Base-by-base conservation (phyloP, 1,140 invertebrate genomes). In the Papilio dardanus region DNA sequence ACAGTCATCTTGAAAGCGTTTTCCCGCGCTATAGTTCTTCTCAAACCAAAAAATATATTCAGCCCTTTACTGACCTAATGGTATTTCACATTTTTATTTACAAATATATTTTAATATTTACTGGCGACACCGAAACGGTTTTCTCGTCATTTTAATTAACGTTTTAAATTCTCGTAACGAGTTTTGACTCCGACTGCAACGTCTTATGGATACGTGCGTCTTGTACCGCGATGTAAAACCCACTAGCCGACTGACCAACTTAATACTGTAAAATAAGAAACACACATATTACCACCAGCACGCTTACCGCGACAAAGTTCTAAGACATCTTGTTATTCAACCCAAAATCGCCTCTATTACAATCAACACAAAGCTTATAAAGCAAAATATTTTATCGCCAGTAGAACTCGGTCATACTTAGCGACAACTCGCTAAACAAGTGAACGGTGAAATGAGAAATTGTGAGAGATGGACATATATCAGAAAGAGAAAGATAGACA, bases 361-460 rank as follows among this genome's bases (percentile, higher is more conserved):
- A 7, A 10, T 14, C 4, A 2, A 3, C 71, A 81, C 85, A 79
- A 65, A 76, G 77, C 65, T 19, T 76, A 74, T 37, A 65, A 62
- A 37, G 71, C 24, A 66, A 46, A 42, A 42, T 19, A 10, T 40
- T 50, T 42, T 42, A 69, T 67, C 71, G 21, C 24, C 67, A 69
- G 67, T 76, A 69, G 82, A 83, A 90, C 89, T 82, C 73, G 68
- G 83, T 86, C 82, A 82, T 54, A 82, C 33, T 86, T 76, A 86
- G 58, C 50, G 37, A 19, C 33, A 71, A 91, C 80, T 88, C 78
- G 92, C 88, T 93, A 92, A 93, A 91, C 92, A 88, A 91, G 92
- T 92, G 90, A 93, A 92, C 90, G 92, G 92, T 91, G 90, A 93
- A 92, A 92, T 91, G 88, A 90, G 89, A 92, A 92, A 93, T 92